phyloP scores from a whole-genome alignment of 1,140 invertebrate genomes.

The Aleiodes sp. region DNA sequence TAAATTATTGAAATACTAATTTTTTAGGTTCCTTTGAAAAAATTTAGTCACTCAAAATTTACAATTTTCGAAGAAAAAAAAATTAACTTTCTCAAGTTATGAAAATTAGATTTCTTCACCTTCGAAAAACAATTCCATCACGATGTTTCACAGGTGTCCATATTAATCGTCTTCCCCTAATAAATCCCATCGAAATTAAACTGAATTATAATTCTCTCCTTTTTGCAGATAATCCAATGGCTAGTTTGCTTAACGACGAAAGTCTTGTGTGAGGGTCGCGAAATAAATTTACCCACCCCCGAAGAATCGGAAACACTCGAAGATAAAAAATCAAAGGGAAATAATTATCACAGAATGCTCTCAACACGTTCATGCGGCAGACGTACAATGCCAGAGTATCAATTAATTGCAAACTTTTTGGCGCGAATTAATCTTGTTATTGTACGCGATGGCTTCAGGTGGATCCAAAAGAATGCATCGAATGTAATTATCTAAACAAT shows the following conservation, averaged over 20 bases:
- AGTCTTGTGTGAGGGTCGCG: slow-evolving; percentile 73
- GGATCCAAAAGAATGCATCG: slow-evolving; percentile 67
- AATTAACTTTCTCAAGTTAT: too few species aligned
- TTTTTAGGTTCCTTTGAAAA: too few species aligned
- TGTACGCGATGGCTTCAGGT: slow-evolving; percentile 72
- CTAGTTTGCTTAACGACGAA: slow-evolving; percentile 79
- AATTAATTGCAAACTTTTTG: slow-evolving; percentile 78
- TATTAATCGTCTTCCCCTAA: too few species aligned
- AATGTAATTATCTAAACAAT: slow-evolving; percentile 23
- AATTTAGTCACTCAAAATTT: too few species aligned
- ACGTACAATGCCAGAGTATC: slow-evolving; percentile 75
- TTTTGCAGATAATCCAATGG: slow-evolving; percentile 78
- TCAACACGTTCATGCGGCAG: slow-evolving; percentile 58
- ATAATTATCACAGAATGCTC: slow-evolving; percentile 41
- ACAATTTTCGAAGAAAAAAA: too few species aligned
- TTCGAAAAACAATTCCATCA: too few species aligned
- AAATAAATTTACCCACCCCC: slow-evolving; percentile 26
- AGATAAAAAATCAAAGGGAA: slow-evolving; percentile 3
- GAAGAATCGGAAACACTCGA: slow-evolving; percentile 4
- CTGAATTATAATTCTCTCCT: too few species aligned
- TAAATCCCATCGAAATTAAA: too few species aligned
- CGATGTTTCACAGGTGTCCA: too few species aligned
- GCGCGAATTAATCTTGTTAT: slow-evolving; percentile 70
- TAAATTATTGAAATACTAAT: too few species aligned
- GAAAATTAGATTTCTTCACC: too few species aligned